Evolutionary conservation across 2,888 invertebrate genomes (phyloP).

Genomic region (Resseliella maxima): DNA sequence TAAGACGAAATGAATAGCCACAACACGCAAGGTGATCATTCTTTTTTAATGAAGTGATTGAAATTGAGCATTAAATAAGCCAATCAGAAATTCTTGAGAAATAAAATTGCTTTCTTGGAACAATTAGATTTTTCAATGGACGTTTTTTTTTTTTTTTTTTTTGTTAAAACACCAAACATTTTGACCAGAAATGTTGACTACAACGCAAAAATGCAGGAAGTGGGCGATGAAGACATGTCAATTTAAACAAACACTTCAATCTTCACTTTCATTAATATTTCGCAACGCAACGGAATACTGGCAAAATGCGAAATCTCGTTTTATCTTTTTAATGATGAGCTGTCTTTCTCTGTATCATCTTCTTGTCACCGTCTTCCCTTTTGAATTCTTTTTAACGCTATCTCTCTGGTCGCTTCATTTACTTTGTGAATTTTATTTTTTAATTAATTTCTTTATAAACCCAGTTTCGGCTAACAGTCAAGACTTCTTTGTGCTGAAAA

Average conservation of each 20-base stretch:
- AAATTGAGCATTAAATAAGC: not conserved
- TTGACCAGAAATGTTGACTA: no score
- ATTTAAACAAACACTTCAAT: no score
- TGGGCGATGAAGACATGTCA: no score
- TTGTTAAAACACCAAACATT: no score
- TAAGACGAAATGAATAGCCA: not conserved
- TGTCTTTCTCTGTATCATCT: not conserved
- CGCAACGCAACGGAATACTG: no score
- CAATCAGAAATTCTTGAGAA: not conserved
- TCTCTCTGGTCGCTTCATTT: not conserved
- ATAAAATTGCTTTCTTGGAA: not conserved
- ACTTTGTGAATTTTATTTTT: not conserved
- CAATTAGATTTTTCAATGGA: not conserved
- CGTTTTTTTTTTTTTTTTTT: not conserved
- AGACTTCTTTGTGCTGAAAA: not conserved
- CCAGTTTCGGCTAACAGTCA: slow-evolving; percentile 12
- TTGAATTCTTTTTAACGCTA: not conserved
- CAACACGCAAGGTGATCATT: not conserved
- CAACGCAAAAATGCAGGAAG: no score
- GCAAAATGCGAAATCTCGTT: not conserved
- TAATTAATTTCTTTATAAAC: slow-evolving; percentile 43
- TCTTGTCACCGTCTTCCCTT: not conserved
- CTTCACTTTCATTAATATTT: no score
- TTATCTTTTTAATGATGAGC: slow-evolving; percentile 7
- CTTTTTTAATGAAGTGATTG: not conserved